Evolutionary conservation across 2,888 invertebrate genomes (phyloP), one percentile per base, ranked within the genome.

Genomic region (Tiphia femorata): DNA sequence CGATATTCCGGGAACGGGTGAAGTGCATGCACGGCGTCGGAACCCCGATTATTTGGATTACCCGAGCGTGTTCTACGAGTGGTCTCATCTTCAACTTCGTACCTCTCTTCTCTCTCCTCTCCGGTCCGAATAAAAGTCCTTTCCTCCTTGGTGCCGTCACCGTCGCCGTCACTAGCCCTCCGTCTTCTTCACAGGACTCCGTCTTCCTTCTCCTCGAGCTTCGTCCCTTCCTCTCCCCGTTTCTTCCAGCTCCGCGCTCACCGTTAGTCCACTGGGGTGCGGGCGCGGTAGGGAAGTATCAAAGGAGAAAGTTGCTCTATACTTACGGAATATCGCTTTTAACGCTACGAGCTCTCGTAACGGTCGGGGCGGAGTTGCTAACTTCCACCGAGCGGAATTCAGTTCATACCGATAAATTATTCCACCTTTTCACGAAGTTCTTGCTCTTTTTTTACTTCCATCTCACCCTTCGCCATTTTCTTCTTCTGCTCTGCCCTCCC

Each of bases 251-350:
- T n/a, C n/a, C n/a, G n/a, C n/a, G n/a, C n/a, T n/a, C n/a, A n/a
- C 56, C 62, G 62, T 53, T 65, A 44, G 58, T 50, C 42, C 58
- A 52, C 49, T 35, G 40, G 38, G 56, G 56, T 58, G 58, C 67
- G 67, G 54, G 50, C 54, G 49, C 47, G 43, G 61, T 64, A 57
- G 63, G 61, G 67, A 58, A 48, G 58, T 71, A 72, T 72, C 72
- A 72, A 71, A 72, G 69, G 70, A 58, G 64, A 64, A 71, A 71
- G 72, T 71, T 71, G 57, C 56, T 54, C 70, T 67, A 67, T 71
- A 71, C 72, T 72, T 67, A 62, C 57, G 65, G 65, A 72, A 70
- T 70, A 70, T 67, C 70, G 72, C 72, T 72, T 70, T 72, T 72
- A 70, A 72, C 70, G 70, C 48, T 55, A 57, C 57, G 52, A 54